Conservation (phyloP, 2,113 vertebrate species). For the Gymnobelideus leadbeateri region DNA sequence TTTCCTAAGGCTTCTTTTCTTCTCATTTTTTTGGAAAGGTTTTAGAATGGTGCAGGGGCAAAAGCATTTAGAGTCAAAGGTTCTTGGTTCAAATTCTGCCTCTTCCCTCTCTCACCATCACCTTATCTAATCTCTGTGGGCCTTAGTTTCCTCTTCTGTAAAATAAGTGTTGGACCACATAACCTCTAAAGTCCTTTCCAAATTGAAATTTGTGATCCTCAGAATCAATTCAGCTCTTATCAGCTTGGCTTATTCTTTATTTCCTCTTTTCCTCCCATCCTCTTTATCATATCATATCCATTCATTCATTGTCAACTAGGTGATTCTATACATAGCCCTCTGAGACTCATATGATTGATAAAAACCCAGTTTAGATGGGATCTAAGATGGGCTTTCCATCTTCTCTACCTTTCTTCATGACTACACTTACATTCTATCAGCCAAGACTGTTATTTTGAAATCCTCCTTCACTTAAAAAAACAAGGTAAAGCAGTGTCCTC, state of each 20-base stretch:
- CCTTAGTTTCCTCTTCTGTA: background rate
- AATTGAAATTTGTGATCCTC: background rate
- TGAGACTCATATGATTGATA: background rate
- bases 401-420: background rate
- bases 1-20: conserved; percentile 8
- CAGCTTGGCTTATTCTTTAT: background rate
- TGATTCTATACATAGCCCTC: conserved; percentile 22
- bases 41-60: background rate
- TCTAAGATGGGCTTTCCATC: conserved; percentile 13
- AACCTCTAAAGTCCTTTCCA: background rate
- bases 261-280: background rate
- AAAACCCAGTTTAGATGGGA: background rate
- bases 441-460: background rate
- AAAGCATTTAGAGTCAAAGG: background rate
- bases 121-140: background rate
- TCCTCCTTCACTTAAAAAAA: background rate
- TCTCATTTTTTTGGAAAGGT: background rate
- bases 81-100: background rate
- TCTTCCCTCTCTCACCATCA: background rate
- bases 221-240: background rate
- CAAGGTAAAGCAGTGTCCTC: background rate
- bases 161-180: background rate
- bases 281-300: conserved; percentile 26
- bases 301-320: background rate
- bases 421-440: background rate